Conservation (phyloP, 2,113 vertebrate species). For the Nasalis larvatus region DNA sequence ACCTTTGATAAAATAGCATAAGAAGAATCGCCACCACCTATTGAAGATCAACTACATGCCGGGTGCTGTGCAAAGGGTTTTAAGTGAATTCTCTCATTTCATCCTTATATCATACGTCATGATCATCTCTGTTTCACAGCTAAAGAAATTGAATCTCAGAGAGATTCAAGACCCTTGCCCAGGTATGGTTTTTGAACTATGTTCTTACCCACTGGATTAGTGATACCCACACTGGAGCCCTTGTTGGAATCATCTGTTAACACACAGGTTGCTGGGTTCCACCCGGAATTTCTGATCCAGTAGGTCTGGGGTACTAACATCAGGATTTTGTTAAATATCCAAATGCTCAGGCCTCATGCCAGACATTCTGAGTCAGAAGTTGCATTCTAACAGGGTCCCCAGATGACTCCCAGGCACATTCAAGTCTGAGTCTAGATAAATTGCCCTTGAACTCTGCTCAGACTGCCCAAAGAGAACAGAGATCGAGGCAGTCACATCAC, state of each 20-base stretch:
- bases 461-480: neutral
- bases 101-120: rapidly evolving
- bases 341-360: rapidly evolving
- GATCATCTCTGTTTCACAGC: neutral
- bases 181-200: neutral
- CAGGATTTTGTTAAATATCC: neutral
- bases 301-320: neutral
- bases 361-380: neutral
- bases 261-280: neutral
- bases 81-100: neutral
- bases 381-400: neutral
- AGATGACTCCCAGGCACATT: neutral
- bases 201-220: neutral
- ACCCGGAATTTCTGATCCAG: neutral
- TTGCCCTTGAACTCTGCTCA: neutral
- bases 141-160: neutral
- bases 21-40: neutral
- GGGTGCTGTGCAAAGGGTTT: neutral
- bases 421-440: neutral
- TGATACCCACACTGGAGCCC: neutral
- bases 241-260: neutral
- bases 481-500: too few species aligned
- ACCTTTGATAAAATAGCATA: neutral
- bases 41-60: neutral
- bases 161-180: neutral